These are phyloP conservation scores for Stichopus chloronotus DNA, from an alignment of 35 echinoderm and acorn worm species.

Conservation along the genomic window DNA sequence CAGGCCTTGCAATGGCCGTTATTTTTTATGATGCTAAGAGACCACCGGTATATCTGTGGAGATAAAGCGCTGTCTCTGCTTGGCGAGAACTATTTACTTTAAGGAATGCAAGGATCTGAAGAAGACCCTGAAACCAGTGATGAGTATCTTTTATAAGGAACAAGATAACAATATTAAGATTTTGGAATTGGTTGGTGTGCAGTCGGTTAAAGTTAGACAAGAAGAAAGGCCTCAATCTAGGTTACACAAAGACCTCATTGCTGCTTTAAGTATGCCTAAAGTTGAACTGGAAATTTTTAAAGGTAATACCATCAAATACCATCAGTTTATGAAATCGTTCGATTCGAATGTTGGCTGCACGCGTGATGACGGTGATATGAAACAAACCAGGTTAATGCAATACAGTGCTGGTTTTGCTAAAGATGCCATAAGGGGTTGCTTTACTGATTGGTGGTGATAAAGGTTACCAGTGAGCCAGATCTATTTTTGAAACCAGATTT, in stretches of 20 bases:
- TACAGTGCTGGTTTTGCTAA: slow-evolving; percentile 36
- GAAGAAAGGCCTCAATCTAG: slow-evolving; percentile 15
- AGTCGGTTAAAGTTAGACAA: slow-evolving; percentile 17
- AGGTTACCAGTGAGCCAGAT: slow-evolving; percentile 5
- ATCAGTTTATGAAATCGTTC: slow-evolving; percentile 61
- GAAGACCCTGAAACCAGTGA: slow-evolving; percentile 49
- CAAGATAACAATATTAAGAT: neutral
- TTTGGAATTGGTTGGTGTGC: slow-evolving; percentile 32
- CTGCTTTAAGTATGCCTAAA: slow-evolving; percentile 38
- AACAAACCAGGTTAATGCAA: slow-evolving; percentile 32
- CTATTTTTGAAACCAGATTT: slow-evolving; percentile 38
- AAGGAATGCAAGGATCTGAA: too few species aligned
- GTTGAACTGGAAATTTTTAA: slow-evolving; percentile 58
- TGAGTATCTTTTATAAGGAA: slow-evolving; percentile 43
- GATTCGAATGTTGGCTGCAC: slow-evolving; percentile 39
- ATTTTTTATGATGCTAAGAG: too few species aligned
- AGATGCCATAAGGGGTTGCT: slow-evolving; percentile 20
- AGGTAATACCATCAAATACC: slow-evolving; percentile 40
- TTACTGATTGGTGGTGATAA: neutral
- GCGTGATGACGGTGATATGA: neutral
- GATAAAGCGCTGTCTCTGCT: too few species aligned
- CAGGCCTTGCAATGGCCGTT: too few species aligned
- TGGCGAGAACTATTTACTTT: too few species aligned
- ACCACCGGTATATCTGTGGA: too few species aligned
- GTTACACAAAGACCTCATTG: slow-evolving; percentile 25